A percentile compares a stretch with the other conserved stretches of the same genome.
phyloP scores from a whole-genome alignment of 2,888 invertebrate genomes.

The Chymomyza procnemis region DNA sequence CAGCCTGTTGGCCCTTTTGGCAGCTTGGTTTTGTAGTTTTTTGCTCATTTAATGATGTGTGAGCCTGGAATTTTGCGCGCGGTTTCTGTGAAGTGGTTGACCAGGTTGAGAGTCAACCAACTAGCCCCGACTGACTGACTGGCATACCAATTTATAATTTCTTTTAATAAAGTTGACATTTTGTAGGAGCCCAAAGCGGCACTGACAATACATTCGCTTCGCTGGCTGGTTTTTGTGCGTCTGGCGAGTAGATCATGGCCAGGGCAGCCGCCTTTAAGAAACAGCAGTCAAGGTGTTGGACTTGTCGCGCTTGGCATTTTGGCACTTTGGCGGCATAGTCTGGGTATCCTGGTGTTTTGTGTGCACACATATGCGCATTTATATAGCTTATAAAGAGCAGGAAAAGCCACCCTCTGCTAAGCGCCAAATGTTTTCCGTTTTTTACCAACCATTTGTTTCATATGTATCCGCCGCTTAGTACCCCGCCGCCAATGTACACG shows the following conservation, averaged over 20 bases:
- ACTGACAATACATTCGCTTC: constrained; percentile 1
- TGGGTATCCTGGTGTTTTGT: background rate
- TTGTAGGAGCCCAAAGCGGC: constrained; percentile 28
- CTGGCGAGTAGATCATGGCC: constrained; percentile 65
- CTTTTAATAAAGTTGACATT: constrained; percentile 73
- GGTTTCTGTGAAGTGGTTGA: constrained; percentile 57
- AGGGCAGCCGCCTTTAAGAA: constrained; percentile 3
- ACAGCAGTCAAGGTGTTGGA: constrained; percentile 53
- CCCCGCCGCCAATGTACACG: constrained; percentile 44
- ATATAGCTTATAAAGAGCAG: constrained; percentile 8
- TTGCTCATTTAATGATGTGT: constrained; percentile 71
- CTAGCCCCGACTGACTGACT: constrained; percentile 40
- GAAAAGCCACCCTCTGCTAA: constrained; percentile 41
- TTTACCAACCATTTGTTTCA: constrained; percentile 52
- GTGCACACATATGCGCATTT: background rate
- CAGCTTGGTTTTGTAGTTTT: constrained; percentile 31
- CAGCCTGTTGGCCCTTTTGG: constrained; percentile 14
- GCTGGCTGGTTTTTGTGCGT: constrained; percentile 39
- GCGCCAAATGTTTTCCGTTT: constrained; percentile 54
- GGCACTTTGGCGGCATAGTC: constrained; percentile 30
- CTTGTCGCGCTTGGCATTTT: constrained; percentile 68
- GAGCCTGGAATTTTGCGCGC: constrained; percentile 71
- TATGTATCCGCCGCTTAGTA: constrained; percentile 18
- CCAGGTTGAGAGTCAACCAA: constrained; percentile 4
- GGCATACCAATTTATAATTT: constrained; percentile 73